These are phyloP conservation scores for Pygoscelis antarcticus DNA, from an alignment of 2,113 vertebrate species.

Conservation along the genomic window DNA sequence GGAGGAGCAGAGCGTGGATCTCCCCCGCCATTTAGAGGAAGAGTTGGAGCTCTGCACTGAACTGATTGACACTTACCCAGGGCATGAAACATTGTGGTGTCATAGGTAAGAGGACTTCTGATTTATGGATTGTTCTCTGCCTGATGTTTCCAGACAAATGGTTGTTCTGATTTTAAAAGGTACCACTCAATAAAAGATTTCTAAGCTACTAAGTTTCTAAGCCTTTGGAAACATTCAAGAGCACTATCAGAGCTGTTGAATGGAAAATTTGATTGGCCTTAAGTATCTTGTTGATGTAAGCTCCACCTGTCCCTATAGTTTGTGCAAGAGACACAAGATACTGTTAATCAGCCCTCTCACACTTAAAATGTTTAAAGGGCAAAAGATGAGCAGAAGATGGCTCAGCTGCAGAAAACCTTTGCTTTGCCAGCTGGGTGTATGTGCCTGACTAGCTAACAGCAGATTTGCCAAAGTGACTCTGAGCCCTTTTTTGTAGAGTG, in stretches of 20 bases:
- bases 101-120: conserved; percentile 85
- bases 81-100: conserved; percentile 96
- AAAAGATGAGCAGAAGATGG: background rate
- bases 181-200: background rate
- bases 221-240: background rate
- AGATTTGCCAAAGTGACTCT: background rate
- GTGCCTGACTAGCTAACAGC: background rate
- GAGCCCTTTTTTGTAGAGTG: background rate
- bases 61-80: conserved; percentile 91
- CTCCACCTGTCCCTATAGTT: background rate
- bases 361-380: background rate
- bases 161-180: background rate
- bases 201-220: background rate
- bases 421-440: background rate
- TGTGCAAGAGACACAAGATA: background rate
- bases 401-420: background rate
- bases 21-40: conserved; percentile 78
- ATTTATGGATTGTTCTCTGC: background rate
- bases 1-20: conserved; percentile 55
- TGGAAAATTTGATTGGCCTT: background rate
- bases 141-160: background rate
- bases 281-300: background rate
- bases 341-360: background rate
- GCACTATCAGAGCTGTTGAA: background rate
- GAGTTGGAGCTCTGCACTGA: conserved; percentile 92